These are phyloP conservation scores for Andrena bicolor DNA, from an alignment of 2,888 invertebrate genomes.

Conservation along the genomic window DNA sequence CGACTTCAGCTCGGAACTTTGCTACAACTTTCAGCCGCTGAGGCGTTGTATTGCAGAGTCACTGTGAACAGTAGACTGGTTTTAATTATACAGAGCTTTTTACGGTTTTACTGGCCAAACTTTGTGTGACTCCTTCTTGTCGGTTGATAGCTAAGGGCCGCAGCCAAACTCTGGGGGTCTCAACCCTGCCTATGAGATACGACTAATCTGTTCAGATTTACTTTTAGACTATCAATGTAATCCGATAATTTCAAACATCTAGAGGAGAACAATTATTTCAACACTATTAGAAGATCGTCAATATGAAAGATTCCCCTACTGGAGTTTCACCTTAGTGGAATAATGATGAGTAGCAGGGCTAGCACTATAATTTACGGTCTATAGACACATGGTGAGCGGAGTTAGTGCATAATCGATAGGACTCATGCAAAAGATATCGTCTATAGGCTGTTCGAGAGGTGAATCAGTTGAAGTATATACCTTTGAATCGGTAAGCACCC, in stretches of 20 bases:
- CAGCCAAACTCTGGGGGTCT: too few relatives aligned
- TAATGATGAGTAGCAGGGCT: slow-evolving; percentile 30
- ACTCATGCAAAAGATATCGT: slow-evolving; percentile 33
- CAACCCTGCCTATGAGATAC: too few relatives aligned
- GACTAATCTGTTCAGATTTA: too few relatives aligned
- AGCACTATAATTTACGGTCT: slow-evolving; percentile 48
- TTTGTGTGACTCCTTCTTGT: too few relatives aligned
- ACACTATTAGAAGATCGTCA: background rate
- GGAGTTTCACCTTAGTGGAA: slow-evolving; percentile 5
- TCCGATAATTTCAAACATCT: background rate
- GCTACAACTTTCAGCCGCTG: background rate
- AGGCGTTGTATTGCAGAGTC: background rate
- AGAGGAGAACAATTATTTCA: background rate
- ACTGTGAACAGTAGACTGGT: background rate
- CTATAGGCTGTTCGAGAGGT: slow-evolving; percentile 19
- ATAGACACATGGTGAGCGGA: slow-evolving; percentile 24
- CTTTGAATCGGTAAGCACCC: slow-evolving; percentile 48
- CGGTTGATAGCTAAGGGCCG: too few relatives aligned
- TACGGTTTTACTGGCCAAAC: too few relatives aligned
- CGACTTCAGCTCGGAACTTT: background rate
- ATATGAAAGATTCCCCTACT: slow-evolving; percentile 16
- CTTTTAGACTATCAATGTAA: background rate
- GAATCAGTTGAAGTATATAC: slow-evolving; percentile 41
- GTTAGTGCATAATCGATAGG: slow-evolving; percentile 48
- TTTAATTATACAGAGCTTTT: background rate